phyloP scores from a whole-genome alignment of 2,797 vertebrate species.

The Spheniscus humboldti region DNA sequence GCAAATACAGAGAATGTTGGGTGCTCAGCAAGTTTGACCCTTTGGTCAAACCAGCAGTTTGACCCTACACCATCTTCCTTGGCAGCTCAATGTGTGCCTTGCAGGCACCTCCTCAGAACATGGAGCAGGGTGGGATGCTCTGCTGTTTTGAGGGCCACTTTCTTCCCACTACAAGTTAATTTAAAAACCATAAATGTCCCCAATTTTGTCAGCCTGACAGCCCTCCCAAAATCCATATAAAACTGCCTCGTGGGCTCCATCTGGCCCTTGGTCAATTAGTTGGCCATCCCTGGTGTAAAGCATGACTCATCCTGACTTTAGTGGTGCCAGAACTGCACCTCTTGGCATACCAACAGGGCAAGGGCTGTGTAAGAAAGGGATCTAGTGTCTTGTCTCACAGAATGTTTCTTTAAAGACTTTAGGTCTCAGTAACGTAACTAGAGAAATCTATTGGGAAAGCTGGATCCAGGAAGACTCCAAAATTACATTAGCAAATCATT shows the following conservation, averaged over 20 bases:
- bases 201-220: background rate
- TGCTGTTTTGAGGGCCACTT: background rate
- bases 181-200: background rate
- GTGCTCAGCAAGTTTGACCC: background rate
- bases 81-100: fast-evolving
- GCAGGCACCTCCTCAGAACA: background rate
- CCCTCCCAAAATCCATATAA: background rate
- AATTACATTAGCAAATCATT: background rate
- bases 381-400: background rate
- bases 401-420: background rate
- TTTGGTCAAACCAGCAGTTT: background rate
- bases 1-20: background rate
- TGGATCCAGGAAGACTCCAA: background rate
- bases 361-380: background rate
- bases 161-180: background rate
- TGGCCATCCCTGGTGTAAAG: background rate
- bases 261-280: background rate
- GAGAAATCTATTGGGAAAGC: background rate
- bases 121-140: background rate
- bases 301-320: background rate
- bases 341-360: background rate
- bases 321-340: background rate
- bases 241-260: background rate
- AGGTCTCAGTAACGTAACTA: background rate
- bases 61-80: background rate